A percentile compares a stretch with the other conserved stretches of the same genome.
These are phyloP conservation scores for Thalassoma bifasciatum DNA, from an alignment of 2,113 vertebrate species.

Conservation along the genomic window DNA sequence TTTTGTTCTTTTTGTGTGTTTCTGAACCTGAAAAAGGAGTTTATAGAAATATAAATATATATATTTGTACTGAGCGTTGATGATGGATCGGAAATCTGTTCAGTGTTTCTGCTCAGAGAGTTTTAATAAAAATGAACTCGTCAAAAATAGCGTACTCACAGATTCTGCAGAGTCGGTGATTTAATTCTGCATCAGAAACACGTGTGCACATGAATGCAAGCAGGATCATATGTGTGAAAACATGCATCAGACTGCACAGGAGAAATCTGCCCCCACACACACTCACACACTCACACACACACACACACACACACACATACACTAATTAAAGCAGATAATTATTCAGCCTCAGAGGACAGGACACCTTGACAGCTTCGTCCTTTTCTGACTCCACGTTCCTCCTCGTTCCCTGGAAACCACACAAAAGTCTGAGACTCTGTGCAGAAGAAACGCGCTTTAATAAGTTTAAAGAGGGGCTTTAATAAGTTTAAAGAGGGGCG, in stretches of 20 bases:
- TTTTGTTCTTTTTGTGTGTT: slow-evolving; percentile 9
- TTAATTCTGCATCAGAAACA: background rate
- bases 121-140: slow-evolving; percentile 41
- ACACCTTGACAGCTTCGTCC: slow-evolving; percentile 52
- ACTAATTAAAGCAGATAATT: slow-evolving; percentile 69
- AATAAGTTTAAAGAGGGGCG: background rate
- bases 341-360: slow-evolving; percentile 50
- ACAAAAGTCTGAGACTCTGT: background rate
- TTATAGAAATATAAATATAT: slow-evolving; percentile 26
- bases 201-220: slow-evolving; percentile 11
- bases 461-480: background rate
- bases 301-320: slow-evolving; percentile 27
- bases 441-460: background rate
- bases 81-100: slow-evolving; percentile 26
- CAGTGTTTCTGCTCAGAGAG: slow-evolving; percentile 33
- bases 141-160: too few species aligned
- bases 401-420: slow-evolving; percentile 60
- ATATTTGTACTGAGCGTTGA: slow-evolving; percentile 58
- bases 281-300: background rate
- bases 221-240: background rate
- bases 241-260: slow-evolving; percentile 23
- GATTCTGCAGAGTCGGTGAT: too few species aligned
- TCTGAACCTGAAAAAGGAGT: slow-evolving; percentile 3
- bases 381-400: slow-evolving; percentile 50
- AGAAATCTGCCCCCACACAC: slow-evolving; percentile 24